Evolutionary conservation across 2,888 invertebrate species (phyloP), one percentile per base, ranked within the genome.

Genomic region (Dasysyrphus albostriatus): DNA sequence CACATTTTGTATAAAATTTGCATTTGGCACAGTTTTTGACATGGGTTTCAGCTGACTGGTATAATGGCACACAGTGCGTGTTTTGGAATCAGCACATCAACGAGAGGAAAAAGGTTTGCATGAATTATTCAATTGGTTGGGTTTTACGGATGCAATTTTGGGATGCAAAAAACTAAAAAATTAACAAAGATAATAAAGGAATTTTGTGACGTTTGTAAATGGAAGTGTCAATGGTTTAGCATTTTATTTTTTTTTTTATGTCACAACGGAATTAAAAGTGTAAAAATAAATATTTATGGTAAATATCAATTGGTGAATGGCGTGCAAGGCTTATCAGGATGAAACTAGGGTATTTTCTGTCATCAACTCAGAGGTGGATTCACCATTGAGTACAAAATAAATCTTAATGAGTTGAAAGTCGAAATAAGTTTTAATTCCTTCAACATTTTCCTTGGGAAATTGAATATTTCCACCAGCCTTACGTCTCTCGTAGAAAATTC

Each of bases 21-120:
- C 83, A 83, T 83, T 74, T 83, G 83, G 74, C 83, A 74, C 69
- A 74, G 73, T 70, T 83, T 79, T 69, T 65, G 59, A 42, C 67
- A 73, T 65, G 56, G 67, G 29, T 47, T 47, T 32, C 9, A 9
- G 32, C n/a, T 44, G 44, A 7, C 12, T 34, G 14, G 12, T 12
- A n/a, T n/a, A 54, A 14, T n/a, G 34, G 44, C 58, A n/a, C n/a
- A n/a, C n/a, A 14, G 37, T 61, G 42, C 34, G 65, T 44, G 63
- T 37, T 69, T 24, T 5, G 37, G 47, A 65, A 49, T 51, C 16
- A 29, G 24, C 42, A 39, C 10, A n/a, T n/a, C n/a, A 9, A 24
- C 24, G 24, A 2, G 1, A 59, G 7, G 8, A 16, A 65, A 79
- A 39, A 47, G 14, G 7, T 49, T 29, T 59, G 39, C 58, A 73